Conservation (phyloP, 2,113 vertebrate genomes). For the Eurystomus gularis region DNA sequence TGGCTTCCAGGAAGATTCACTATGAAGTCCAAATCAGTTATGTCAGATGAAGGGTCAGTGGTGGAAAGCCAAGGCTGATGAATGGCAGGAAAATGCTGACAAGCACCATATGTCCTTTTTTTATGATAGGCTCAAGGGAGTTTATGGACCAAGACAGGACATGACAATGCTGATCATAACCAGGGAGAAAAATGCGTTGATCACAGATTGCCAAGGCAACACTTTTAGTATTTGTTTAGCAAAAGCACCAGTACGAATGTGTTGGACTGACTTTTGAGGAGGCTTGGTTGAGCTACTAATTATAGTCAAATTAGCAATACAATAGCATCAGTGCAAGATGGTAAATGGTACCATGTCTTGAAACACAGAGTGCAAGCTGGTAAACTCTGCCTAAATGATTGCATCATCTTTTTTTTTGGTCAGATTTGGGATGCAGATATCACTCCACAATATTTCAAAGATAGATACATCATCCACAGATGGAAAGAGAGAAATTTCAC, state of each 20-base stretch:
- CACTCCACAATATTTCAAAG: background rate
- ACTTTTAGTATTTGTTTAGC: background rate
- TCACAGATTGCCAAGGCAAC: background rate
- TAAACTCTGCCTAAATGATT: background rate
- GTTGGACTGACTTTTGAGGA: background rate
- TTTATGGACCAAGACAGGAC: background rate
- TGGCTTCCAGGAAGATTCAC: slow-evolving; percentile 17
- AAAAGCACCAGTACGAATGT: background rate
- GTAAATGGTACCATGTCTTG: background rate
- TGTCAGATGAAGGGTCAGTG: background rate
- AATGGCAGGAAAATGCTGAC: background rate
- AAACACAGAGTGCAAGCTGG: background rate
- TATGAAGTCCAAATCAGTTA: background rate
- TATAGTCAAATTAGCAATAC: background rate
- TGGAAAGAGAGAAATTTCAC: background rate
- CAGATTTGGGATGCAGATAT: background rate
- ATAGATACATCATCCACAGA: background rate
- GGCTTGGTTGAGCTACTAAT: background rate
- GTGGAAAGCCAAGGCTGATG: background rate
- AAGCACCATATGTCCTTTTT: background rate
- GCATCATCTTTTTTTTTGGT: background rate
- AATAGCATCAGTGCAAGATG: background rate
- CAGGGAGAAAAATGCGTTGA: background rate
- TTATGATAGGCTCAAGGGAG: background rate
- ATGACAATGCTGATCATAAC: background rate